Evolutionary conservation across 2,888 invertebrate genomes (phyloP), one percentile per base, ranked within the genome.

Genomic region (Himalopsyche japonica): DNA sequence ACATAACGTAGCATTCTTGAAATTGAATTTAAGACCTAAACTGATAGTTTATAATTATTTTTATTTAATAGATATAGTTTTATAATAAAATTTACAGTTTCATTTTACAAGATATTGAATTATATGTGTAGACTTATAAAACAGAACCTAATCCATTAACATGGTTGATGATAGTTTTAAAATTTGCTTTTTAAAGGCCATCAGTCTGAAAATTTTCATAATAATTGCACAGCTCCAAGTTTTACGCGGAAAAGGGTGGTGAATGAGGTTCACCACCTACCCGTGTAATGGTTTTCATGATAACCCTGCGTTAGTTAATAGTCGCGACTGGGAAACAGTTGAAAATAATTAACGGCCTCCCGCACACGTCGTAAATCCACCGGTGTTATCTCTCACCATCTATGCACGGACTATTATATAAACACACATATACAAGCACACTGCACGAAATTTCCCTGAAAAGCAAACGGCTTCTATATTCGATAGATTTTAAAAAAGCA

Each of bases 271-370:
- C 80, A 34, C 64, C 77, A 64, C 57, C 37, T 34, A 64, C 81
- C 70, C 64, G 81, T 47, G 80, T 83, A 85, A 81, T 79, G 83
- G 83, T 83, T 84, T 84, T 84, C 86, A 86, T 84, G 86, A 84
- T 84, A 86, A 84, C 84, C 79, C 79, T 47, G 64, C 82, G 86
- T 84, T 86, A 84, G 86, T 86, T 84, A 84, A 86, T 82, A 86
- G 86, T 84, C 86, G 24, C 57, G 84, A 77, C 78, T 76, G 80
- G 84, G 84, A 84, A 86, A 86, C 86, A 48, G 84, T 82, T 84
- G 43, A 77, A 86, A 86, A 86, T 84, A 86, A 86, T 86, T 86
- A 86, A 84, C 86, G 84, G 82, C 80, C 77, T 32, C 80, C 79
- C 79, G 77, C 83, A 84, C 86, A 84, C 86, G 76, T 84, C 86